Evolutionary conservation across 2,113 vertebrate species (phyloP).

Genomic region (Acrocephalus kingi): DNA sequence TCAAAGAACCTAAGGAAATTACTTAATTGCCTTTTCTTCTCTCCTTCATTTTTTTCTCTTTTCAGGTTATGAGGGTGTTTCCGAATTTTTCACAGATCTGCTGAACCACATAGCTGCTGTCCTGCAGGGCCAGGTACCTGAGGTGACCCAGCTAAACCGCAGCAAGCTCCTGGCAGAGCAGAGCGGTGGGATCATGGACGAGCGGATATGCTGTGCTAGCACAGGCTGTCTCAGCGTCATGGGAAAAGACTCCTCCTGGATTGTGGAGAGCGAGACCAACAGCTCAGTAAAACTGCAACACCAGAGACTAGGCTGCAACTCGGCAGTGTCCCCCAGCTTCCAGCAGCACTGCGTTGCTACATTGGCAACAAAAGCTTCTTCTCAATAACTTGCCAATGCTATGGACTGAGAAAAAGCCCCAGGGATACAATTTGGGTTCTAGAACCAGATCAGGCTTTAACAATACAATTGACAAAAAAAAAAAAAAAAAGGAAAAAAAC

Average conservation of each 20-base stretch:
- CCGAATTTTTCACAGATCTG: constrained; percentile 93
- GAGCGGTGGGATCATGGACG: constrained; percentile 62
- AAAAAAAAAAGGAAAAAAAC: not conserved
- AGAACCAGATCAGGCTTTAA: constrained; percentile 31
- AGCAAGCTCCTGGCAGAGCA: constrained; percentile 73
- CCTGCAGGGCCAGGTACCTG: constrained; percentile 83
- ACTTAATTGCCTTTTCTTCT: not conserved
- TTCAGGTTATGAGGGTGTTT: constrained; percentile 94
- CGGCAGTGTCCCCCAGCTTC: constrained; percentile 92
- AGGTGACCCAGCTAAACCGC: constrained; percentile 71
- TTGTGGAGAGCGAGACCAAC: constrained; percentile 80
- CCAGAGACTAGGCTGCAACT: constrained; percentile 96
- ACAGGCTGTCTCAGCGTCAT: constrained; percentile 79
- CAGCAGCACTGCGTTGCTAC: constrained; percentile 97
- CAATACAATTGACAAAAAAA: constrained; percentile 4
- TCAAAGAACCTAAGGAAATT: not conserved
- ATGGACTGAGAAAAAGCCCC: constrained; percentile 52
- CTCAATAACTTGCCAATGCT: constrained; percentile 83
- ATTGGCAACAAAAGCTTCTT: constrained; percentile 94
- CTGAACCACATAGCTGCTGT: constrained; percentile 91
- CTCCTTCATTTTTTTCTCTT: not conserved
- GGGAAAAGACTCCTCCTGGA: constrained; percentile 87
- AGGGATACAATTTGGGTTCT: constrained; percentile 13
- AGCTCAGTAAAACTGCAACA: constrained; percentile 82
- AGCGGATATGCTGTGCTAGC: constrained; percentile 74